Percentiles rank a stretch among this genome's conserved stretches.
Conservation (phyloP, 2,888 invertebrate genomes). For the Platynereis dumerilii region DNA sequence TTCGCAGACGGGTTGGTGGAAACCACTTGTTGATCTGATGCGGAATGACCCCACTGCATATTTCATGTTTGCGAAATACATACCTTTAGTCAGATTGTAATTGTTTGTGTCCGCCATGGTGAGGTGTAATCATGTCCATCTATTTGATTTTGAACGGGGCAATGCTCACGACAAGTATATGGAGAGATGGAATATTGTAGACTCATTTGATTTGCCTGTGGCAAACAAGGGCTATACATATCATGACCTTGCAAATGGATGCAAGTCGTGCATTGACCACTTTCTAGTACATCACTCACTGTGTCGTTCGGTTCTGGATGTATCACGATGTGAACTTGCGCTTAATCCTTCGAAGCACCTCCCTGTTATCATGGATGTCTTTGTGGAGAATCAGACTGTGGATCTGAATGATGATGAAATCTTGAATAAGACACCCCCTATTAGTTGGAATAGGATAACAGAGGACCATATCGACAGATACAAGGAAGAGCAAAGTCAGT, state of each 20-base stretch:
- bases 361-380: background rate
- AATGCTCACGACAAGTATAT: constrained; percentile 1
- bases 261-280: background rate
- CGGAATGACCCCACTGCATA: too few species aligned
- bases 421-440: too few species aligned
- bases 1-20: too few species aligned
- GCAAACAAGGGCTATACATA: constrained; percentile 1
- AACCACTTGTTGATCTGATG: too few species aligned
- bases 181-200: background rate
- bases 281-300: background rate
- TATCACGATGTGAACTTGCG: background rate
- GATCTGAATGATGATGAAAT: too few species aligned
- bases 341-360: background rate
- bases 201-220: background rate
- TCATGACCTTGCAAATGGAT: background rate
- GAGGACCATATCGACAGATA: background rate
- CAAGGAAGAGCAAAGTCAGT: background rate
- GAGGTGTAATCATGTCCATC: too few species aligned
- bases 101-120: too few species aligned
- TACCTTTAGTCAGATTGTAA: too few species aligned
- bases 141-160: background rate
- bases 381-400: background rate
- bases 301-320: background rate
- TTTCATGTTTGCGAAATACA: too few species aligned
- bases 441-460: background rate